Conservation (phyloP, 2,113 vertebrate species). For the Pangasianodon gigas region DNA sequence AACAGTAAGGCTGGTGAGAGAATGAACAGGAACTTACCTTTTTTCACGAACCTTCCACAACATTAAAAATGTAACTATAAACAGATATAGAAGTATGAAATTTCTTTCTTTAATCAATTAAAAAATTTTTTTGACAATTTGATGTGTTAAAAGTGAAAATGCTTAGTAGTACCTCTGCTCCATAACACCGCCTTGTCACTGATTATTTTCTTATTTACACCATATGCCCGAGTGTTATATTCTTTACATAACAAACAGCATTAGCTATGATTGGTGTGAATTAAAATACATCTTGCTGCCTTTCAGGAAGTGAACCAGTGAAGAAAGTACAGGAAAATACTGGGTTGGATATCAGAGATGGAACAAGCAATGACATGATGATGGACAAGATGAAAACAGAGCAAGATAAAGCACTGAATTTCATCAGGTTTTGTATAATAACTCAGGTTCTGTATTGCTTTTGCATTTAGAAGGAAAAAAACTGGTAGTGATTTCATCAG, state of each 20-base stretch:
- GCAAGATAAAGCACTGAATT: constrained; percentile 53
- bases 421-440: constrained; percentile 59
- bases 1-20: neutral
- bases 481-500: neutral
- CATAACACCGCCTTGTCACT: neutral
- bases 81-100: neutral
- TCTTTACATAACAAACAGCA: neutral
- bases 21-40: neutral
- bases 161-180: neutral
- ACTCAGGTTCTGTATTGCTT: neutral
- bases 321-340: neutral
- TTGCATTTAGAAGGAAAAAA: neutral
- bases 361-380: neutral
- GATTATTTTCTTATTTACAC: neutral
- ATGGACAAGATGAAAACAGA: constrained; percentile 56
- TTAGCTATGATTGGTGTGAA: neutral
- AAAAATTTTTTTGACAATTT: neutral
- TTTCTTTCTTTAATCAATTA: neutral
- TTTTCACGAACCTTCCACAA: neutral
- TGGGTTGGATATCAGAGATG: constrained; percentile 22
- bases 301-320: constrained; percentile 2
- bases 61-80: neutral
- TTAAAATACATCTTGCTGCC: neutral
- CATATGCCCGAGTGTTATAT: neutral
- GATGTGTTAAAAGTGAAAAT: neutral